Base-by-base conservation (phyloP, 30 jellyfish, hydroid and myxozoan genomes). In the Rhopilema esculentum region DNA sequence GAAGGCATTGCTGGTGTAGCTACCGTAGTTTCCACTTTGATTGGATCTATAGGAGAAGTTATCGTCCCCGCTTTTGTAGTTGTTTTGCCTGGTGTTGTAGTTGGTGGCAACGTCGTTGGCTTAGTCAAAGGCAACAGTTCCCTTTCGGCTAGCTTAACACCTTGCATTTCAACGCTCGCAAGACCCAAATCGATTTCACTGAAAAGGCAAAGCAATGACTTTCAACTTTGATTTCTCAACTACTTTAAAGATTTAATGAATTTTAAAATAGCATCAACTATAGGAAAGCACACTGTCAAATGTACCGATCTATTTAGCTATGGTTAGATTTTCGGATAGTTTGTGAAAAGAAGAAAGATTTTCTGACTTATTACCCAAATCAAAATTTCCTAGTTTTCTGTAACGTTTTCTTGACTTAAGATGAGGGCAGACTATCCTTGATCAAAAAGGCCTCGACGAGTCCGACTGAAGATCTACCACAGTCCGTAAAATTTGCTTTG, bases 131-230 rank as follows among this genome's bases (percentile, higher is more conserved):
- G 90, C 29, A 30, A 77, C 31, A 27, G 84, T 24, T 63, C 31
- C 25, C 87, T 71, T 40, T 63, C 95, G 25, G 68, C 92, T 74
- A 88, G 79, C 61, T 40, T 50, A 19, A 81, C 97, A 21, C 76
- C 71, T 20, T 82, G 20, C 32, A 66, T 32, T 23, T 50, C 88
- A 0, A 30, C 27, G 52, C n/a, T 67, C 18, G 23, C 93, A 18
- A n/a, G 21, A 21, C 80, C 68, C 23, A 93, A 80, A 76, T 93
- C 89, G 23, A 93, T 66, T 61, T 72, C 98, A 33, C 98, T 93
- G 62, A 16, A 24, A 32, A 27, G 71, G 2, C 17, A 68, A 77
- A 6, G n/a, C 51, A 16, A 15, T 32, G 30, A 18, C 30, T 17
- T 25, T 18, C 69, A 8, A 7, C 1, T 1, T 22, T 2, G 12